Evolutionary conservation across 1,140 invertebrate genomes (phyloP), one percentile per base, ranked within the genome.

Genomic region (Papilio aristodemus): DNA sequence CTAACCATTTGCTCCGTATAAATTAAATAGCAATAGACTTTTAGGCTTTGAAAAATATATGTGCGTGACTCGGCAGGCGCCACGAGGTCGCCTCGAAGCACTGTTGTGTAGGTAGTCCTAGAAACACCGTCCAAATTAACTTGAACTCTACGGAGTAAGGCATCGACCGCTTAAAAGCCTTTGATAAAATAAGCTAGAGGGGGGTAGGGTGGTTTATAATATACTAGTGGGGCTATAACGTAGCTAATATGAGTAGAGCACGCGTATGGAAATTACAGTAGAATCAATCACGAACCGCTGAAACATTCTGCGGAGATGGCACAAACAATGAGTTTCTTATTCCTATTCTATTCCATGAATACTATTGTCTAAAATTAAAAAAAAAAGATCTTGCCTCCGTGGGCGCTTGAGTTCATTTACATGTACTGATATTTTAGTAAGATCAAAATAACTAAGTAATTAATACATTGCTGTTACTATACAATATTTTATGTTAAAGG

Each of bases 241-340:
- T 83, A 78, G 86, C 79, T 88, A 90, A 90, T 90, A 87, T 81
- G 85, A 86, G 78, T 80, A 76, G 80, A 86, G 75, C 87, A 90
- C 86, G 86, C 86, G 86, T 90, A 90, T 90, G 87, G 86, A 90
- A 90, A 90, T 90, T 90, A 87, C 85, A 84, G 85, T 83, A 77
- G 80, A 89, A 90, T 90, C 87, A 90, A 90, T 90, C 87, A 90
- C 87, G 87, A 87, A 87, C 76, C 72, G 76, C 79, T 82, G 81
- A 87, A 89, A 90, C 84, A 85, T 84, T 78, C 73, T 77, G 75
- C 66, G 76, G 78, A 88, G 86, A 88, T 81, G 86, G 79, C 81
- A 80, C 78, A 88, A 87, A 83, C 80, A 86, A 87, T 84, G 77
- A 73, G 68, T 80, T 81, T 72, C 76, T 85, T 80, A 80, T 72